Conservation (phyloP, 2,888 invertebrate genomes). For the Gymnocheta viridis region DNA sequence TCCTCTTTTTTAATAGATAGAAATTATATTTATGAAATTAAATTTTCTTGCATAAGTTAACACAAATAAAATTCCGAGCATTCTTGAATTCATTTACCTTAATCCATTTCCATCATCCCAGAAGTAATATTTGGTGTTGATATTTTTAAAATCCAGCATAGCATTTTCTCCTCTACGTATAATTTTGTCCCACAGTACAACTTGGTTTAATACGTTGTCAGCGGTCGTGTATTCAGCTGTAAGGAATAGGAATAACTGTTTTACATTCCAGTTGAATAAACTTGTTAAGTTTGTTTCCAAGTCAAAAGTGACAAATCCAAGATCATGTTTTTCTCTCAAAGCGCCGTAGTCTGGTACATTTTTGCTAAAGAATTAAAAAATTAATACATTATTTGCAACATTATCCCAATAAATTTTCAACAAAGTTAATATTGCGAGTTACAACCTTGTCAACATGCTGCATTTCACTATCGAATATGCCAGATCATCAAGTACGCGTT, state of each 20-base stretch:
- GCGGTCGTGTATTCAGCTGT: constrained; percentile 97
- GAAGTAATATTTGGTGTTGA: constrained; percentile 99
- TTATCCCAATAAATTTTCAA: too few relatives aligned
- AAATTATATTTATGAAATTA: not conserved
- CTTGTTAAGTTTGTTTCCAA: constrained; percentile 94
- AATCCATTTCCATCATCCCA: constrained; percentile 99
- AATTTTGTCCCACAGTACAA: constrained; percentile 99
- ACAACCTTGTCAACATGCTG: too few relatives aligned
- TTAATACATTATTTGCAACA: too few relatives aligned
- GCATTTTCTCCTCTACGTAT: constrained; percentile 96
- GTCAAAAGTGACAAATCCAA: constrained; percentile 97
- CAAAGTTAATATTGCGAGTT: too few relatives aligned
- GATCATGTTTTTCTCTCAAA: constrained; percentile 95
- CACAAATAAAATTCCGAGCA: not conserved
- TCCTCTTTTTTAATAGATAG: too few relatives aligned
- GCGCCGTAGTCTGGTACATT: constrained; percentile 98
- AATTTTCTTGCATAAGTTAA: not conserved
- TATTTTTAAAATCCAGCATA: constrained; percentile 94
- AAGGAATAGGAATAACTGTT: constrained; percentile 97
- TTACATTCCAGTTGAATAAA: constrained; percentile 99
- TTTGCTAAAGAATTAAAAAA: too few relatives aligned
- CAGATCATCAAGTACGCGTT: too few relatives aligned
- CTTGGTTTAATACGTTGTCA: constrained; percentile 94
- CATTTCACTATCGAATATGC: too few relatives aligned
- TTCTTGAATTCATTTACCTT: constrained; percentile 85